Evolutionary conservation across 2,797 vertebrate genomes (phyloP).

Genomic region (Platyrinchus mystaceus): DNA sequence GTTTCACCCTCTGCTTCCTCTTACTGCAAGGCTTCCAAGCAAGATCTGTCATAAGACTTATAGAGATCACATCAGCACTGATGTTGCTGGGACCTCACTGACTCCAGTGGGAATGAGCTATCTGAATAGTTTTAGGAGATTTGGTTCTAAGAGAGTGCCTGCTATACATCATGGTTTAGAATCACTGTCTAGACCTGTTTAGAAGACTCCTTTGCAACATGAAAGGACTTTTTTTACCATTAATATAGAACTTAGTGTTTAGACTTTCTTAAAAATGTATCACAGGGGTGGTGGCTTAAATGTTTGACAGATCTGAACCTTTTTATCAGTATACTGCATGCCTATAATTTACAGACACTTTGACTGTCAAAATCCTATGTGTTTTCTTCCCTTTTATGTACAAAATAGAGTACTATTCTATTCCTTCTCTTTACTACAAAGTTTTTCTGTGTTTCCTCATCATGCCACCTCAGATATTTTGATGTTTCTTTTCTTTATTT

Average conservation of each 20-base stretch:
- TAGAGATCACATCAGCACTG: not conserved
- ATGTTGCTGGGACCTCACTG: not conserved
- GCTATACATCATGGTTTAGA: not conserved
- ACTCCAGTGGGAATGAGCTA: not conserved
- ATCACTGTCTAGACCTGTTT: not conserved
- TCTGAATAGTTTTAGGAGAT: not conserved
- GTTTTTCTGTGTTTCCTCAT: not conserved
- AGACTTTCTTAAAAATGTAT: not conserved
- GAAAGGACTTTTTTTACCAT: not conserved
- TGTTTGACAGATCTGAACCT: not conserved
- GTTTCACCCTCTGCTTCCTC: not conserved
- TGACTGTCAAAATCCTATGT: not conserved
- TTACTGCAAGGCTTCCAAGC: not conserved
- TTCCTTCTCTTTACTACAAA: not conserved
- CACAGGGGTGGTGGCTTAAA: not conserved
- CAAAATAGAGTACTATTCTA: not conserved
- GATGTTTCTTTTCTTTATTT: fast-evolving
- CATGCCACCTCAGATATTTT: not conserved
- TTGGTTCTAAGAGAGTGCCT: not conserved
- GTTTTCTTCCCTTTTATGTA: not conserved
- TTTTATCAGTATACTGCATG: not conserved
- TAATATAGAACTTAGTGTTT: not conserved
- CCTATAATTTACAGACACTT: not conserved
- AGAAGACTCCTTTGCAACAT: not conserved
- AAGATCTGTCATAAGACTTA: not conserved